A percentile compares a stretch with the other conserved stretches of the same genome.
These are phyloP conservation scores for Morus bassanus DNA, from an alignment of 2,797 vertebrate species.

Conservation along the genomic window DNA sequence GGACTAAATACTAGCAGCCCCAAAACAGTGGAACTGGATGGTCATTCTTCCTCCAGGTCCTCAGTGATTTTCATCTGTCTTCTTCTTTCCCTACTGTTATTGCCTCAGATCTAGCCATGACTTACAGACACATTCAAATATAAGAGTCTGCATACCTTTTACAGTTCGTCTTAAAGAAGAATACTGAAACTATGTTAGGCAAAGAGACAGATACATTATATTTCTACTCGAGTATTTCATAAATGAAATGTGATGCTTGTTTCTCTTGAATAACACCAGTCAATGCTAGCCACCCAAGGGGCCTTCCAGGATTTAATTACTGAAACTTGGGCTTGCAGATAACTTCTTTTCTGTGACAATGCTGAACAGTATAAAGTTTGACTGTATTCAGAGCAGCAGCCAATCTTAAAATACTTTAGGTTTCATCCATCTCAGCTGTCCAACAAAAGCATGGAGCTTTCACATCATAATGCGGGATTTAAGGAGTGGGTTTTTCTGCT, in stretches of 20 bases:
- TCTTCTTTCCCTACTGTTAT: not conserved
- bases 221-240: slow-evolving; percentile 4
- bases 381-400: slow-evolving; percentile 59
- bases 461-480: slow-evolving; percentile 50
- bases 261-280: slow-evolving; percentile 70
- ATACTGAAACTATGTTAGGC: not conserved
- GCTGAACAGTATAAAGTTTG: slow-evolving; percentile 62
- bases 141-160: not conserved
- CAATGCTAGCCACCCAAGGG: slow-evolving; percentile 74
- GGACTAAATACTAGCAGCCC: not conserved
- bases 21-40: not conserved
- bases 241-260: slow-evolving; percentile 39
- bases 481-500: slow-evolving; percentile 25
- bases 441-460: slow-evolving; percentile 73
- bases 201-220: not conserved
- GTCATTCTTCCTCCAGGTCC: not conserved
- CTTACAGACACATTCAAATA: not conserved
- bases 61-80: fast-evolving
- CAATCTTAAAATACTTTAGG: slow-evolving; percentile 69
- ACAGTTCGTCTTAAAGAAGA: not conserved
- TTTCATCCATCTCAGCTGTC: slow-evolving; percentile 69
- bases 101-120: not conserved
- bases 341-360: slow-evolving; percentile 69
- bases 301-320: slow-evolving; percentile 76
- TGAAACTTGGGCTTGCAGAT: slow-evolving; percentile 69